Percentiles rank a stretch among this genome's conserved stretches.
Evolutionary conservation across 2,797 vertebrate species (phyloP).

Genomic region (Micromesistius poutassou): DNA sequence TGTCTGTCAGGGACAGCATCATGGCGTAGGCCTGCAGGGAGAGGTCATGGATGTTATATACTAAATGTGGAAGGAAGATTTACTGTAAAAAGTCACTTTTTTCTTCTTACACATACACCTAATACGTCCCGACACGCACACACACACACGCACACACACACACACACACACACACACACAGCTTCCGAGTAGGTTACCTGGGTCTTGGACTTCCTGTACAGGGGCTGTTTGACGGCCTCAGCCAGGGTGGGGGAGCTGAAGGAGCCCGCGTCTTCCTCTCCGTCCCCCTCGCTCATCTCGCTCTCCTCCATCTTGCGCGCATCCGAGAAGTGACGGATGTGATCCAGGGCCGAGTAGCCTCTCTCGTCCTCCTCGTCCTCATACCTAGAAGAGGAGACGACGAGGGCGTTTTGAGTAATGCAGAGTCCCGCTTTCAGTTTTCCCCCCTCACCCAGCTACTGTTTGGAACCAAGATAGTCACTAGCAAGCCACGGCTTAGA

Average conservation of each 20-base stretch:
- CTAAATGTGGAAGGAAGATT: background rate
- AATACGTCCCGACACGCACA: too few species aligned
- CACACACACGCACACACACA: too few species aligned
- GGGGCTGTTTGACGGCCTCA: slow-evolving; percentile 90
- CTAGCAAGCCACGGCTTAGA: too few species aligned
- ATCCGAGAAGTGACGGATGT: slow-evolving; percentile 94
- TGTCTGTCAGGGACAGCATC: slow-evolving; percentile 98
- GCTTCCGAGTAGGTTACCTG: slow-evolving; percentile 74
- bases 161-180: too few species aligned
- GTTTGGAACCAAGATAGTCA: too few species aligned
- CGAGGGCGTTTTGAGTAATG: background rate
- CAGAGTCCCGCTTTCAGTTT: too few species aligned
- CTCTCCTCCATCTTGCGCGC: slow-evolving; percentile 91
- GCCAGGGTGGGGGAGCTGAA: slow-evolving; percentile 83
- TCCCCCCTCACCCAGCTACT: too few species aligned
- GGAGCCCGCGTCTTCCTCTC: slow-evolving; percentile 62
- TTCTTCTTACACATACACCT: too few species aligned
- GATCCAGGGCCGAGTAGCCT: slow-evolving; percentile 91
- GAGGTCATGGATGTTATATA: background rate
- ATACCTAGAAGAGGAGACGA: slow-evolving; percentile 74
- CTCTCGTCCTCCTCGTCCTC: slow-evolving; percentile 82
- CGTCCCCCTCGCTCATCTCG: slow-evolving; percentile 85
- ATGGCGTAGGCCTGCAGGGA: slow-evolving; percentile 88
- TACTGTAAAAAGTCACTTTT: background rate
- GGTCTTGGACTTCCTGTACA: slow-evolving; percentile 98